These are phyloP conservation scores for Salvelinus sp. DNA, from an alignment of 2,113 vertebrate genomes.

Conservation along the genomic window DNA sequence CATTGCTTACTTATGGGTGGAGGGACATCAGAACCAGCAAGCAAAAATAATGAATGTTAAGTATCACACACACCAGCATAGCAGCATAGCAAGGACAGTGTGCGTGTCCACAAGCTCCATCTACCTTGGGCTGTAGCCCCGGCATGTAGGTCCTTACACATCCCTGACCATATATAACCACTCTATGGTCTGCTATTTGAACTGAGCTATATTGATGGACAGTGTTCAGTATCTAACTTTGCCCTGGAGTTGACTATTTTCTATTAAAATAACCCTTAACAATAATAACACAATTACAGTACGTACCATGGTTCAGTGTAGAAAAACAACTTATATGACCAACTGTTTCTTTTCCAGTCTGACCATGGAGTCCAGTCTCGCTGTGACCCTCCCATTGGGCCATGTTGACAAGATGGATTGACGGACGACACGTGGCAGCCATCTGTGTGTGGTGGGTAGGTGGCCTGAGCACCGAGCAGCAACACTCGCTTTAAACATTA, in stretches of 20 bases:
- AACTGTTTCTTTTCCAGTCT: constrained; percentile 10
- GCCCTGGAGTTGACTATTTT: background rate
- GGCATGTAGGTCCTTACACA: background rate
- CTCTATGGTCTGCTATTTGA: no score
- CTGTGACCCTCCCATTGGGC: constrained; percentile 32
- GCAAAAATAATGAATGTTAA: constrained; percentile 63
- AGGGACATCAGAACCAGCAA: constrained; percentile 51
- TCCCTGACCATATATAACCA: no score
- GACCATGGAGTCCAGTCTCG: background rate
- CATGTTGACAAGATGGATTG: constrained; percentile 50
- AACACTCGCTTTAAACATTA: constrained; percentile 29
- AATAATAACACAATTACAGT: background rate
- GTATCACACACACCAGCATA: constrained; percentile 24
- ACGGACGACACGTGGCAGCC: constrained; percentile 48
- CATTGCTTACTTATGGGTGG: constrained; percentile 66
- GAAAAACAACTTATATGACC: constrained; percentile 11
- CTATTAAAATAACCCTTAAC: constrained; percentile 5
- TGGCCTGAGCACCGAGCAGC: constrained; percentile 36
- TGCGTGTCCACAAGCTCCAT: constrained; percentile 3
- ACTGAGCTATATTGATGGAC: background rate
- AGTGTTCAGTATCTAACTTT: background rate
- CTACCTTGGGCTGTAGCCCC: background rate
- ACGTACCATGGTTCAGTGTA: background rate
- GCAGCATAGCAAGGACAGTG: constrained; percentile 31
- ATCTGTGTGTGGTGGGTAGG: constrained; percentile 52